phyloP scores from a whole-genome alignment of 1,140 invertebrate genomes.

The Stenopsyche tienmushanensis region DNA sequence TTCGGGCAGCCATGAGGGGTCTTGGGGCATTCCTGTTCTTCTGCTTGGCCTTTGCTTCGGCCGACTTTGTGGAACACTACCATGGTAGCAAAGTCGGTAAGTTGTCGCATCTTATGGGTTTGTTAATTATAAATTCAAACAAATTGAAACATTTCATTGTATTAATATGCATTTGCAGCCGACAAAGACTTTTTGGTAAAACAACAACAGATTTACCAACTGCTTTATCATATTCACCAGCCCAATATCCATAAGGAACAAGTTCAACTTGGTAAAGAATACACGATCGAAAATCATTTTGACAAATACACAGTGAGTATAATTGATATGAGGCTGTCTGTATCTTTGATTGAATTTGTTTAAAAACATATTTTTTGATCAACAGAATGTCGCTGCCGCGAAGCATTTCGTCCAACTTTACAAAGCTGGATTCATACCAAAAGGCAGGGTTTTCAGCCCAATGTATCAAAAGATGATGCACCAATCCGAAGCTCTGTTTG shows the following conservation, averaged over 20 bases:
- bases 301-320: slow-evolving; percentile 49
- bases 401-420: slow-evolving; percentile 60
- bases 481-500: slow-evolving; percentile 65
- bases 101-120: not conserved
- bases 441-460: slow-evolving; percentile 63
- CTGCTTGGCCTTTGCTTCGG: slow-evolving; percentile 32
- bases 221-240: slow-evolving; percentile 64
- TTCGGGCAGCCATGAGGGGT: slow-evolving; percentile 32
- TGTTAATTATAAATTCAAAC: not conserved
- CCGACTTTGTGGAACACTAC: slow-evolving; percentile 17
- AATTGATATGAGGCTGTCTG: not conserved
- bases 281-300: slow-evolving; percentile 56
- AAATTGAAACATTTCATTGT: slow-evolving; percentile 5
- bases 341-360: not conserved
- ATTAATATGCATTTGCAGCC: too few species aligned
- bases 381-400: slow-evolving; percentile 59
- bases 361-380: not conserved
- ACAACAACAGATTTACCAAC: slow-evolving; percentile 62
- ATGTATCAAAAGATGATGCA: slow-evolving; percentile 61
- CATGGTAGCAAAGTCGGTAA: slow-evolving; percentile 26
- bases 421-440: slow-evolving; percentile 58
- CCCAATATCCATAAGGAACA: slow-evolving; percentile 53
- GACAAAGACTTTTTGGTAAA: slow-evolving; percentile 56
- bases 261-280: slow-evolving; percentile 56
- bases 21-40: slow-evolving; percentile 37